A percentile compares a stretch with the other conserved stretches of the same genome.
phyloP scores from a whole-genome alignment of 2,113 vertebrate genomes.

The Hymenochirus boettgeri region DNA sequence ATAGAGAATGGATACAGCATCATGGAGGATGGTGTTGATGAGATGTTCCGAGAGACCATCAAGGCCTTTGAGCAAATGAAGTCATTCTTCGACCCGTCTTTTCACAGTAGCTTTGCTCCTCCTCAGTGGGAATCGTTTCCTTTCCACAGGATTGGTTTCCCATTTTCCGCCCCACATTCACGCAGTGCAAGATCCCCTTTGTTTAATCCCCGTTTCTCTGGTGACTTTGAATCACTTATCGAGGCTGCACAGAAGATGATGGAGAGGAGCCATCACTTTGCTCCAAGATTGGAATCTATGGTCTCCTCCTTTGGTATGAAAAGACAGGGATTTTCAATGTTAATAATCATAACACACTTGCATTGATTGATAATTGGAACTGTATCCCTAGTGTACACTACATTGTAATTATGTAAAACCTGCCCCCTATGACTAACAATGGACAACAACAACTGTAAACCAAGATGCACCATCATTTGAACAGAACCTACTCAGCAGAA shows the following conservation, averaged over 20 bases:
- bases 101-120: conserved; percentile 8
- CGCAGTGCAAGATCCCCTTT: conserved; percentile 48
- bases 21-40: conserved; percentile 65
- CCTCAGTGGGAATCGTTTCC: background rate
- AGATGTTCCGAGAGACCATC: conserved; percentile 72
- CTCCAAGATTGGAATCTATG: background rate
- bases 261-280: conserved; percentile 47
- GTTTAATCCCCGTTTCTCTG: conserved; percentile 57
- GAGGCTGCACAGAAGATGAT: conserved; percentile 72
- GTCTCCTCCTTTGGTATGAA: background rate
- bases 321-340: too few species aligned
- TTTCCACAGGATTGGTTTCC: background rate
- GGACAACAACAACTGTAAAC: too few species aligned
- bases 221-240: conserved; percentile 72
- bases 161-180: conserved; percentile 26
- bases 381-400: too few species aligned
- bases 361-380: too few species aligned
- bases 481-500: too few species aligned
- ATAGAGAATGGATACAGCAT: conserved; percentile 70
- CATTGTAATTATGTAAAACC: too few species aligned
- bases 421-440: too few species aligned
- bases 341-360: too few species aligned
- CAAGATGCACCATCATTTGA: too few species aligned
- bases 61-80: conserved; percentile 57
- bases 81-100: conserved; percentile 45